A percentile compares a stretch with the other conserved stretches of the same genome.
Evolutionary conservation across 1,140 invertebrate genomes (phyloP).

Genomic region (Mizuhopecten yessoensis): DNA sequence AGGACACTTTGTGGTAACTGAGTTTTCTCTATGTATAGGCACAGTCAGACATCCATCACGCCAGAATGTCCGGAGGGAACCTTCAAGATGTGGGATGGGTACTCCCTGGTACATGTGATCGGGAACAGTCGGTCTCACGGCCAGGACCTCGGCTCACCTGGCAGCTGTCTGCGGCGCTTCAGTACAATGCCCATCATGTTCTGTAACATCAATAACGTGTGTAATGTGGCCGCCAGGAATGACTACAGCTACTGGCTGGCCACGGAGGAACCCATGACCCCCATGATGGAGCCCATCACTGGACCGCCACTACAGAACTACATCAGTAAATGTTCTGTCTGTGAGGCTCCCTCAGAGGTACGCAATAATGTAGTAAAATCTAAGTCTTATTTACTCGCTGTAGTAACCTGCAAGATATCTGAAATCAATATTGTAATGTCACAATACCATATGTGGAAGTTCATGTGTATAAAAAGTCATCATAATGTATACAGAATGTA

Average conservation of each 20-base stretch:
- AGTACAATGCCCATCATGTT: conserved; percentile 84
- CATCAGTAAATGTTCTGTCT: conserved; percentile 92
- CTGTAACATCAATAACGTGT: conserved; percentile 83
- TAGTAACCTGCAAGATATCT: too few species aligned
- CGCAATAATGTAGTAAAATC: background rate
- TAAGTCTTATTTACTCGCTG: background rate
- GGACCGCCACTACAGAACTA: conserved; percentile 75
- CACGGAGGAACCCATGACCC: conserved; percentile 81
- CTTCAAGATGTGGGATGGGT: conserved; percentile 96
- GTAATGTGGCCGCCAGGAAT: conserved; percentile 81
- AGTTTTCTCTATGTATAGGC: conserved; percentile 83
- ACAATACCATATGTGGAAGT: too few species aligned
- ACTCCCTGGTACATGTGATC: conserved; percentile 96
- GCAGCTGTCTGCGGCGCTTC: conserved; percentile 82
- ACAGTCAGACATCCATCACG: conserved; percentile 94
- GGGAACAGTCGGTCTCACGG: conserved; percentile 94
- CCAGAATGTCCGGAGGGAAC: conserved; percentile 95
- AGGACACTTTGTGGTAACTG: too few species aligned
- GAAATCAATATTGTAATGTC: too few species aligned
- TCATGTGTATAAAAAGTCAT: too few species aligned
- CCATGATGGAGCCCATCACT: conserved; percentile 79
- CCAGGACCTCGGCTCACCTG: conserved; percentile 94
- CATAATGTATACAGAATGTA: too few species aligned
- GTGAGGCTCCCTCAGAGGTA: conserved; percentile 93
- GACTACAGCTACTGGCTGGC: conserved; percentile 84